Evolutionary conservation across 2,113 vertebrate genomes (phyloP).

Genomic region (Oncorhynchus nerka): DNA sequence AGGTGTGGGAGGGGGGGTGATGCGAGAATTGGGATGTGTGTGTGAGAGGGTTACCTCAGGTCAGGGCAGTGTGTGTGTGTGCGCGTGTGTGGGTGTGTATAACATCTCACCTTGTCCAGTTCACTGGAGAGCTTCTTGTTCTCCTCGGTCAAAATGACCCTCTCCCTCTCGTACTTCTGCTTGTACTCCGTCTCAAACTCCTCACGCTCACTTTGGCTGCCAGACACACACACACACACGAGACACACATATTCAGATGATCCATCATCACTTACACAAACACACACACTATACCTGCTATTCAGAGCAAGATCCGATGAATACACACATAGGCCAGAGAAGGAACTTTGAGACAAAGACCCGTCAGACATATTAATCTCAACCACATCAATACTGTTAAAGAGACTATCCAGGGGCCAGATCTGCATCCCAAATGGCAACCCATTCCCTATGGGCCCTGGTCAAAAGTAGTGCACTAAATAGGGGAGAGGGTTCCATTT

Average conservation of each 20-base stretch:
- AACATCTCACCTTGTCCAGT: slow-evolving; percentile 80
- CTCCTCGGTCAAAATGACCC: slow-evolving; percentile 83
- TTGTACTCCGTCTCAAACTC: slow-evolving; percentile 92
- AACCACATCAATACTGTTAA: too few species aligned
- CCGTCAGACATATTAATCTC: too few species aligned
- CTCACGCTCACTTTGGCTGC: slow-evolving; percentile 91
- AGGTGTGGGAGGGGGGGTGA: not conserved
- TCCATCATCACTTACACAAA: not conserved
- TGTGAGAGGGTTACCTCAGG: slow-evolving; percentile 45
- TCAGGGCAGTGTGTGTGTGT: slow-evolving; percentile 13
- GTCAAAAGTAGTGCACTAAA: too few species aligned
- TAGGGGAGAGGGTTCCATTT: too few species aligned
- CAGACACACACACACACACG: not conserved
- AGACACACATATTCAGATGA: not conserved
- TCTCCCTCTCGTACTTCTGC: slow-evolving; percentile 92
- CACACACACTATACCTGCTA: not conserved
- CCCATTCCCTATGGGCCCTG: too few species aligned
- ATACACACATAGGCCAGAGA: too few species aligned
- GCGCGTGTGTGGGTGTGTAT: not conserved
- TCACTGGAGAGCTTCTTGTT: slow-evolving; percentile 93
- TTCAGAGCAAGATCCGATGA: too few species aligned
- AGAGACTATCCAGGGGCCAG: too few species aligned
- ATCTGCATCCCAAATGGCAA: too few species aligned
- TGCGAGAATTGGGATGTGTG: slow-evolving; percentile 23
- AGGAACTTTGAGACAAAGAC: too few species aligned